phyloP scores from a whole-genome alignment of 2,797 vertebrate species.

The Spheniscus humboldti region DNA sequence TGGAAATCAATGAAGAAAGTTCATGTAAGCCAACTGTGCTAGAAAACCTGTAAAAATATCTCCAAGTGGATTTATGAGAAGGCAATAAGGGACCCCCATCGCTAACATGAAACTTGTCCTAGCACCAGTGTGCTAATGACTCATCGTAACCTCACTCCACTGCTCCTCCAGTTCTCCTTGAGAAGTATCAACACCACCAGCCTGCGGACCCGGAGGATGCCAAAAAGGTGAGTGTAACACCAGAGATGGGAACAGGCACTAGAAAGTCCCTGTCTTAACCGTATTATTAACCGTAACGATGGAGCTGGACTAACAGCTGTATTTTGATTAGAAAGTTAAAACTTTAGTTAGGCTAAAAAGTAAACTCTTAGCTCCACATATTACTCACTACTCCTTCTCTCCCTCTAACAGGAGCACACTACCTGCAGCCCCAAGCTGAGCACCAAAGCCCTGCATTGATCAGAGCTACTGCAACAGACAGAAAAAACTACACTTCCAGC shows the following conservation, averaged over 20 bases:
- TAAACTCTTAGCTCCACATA: background rate
- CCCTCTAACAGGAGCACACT: background rate
- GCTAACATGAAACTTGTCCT: accelerated
- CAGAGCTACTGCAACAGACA: background rate
- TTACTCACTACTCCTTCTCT: background rate
- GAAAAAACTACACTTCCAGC: background rate
- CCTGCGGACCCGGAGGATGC: background rate
- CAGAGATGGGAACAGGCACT: background rate
- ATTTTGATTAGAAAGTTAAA: background rate
- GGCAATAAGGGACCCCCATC: background rate
- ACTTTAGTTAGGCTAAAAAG: background rate
- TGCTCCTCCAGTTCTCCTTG: background rate
- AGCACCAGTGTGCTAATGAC: background rate
- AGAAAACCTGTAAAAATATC: background rate
- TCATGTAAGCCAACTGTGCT: background rate
- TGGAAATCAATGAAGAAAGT: background rate
- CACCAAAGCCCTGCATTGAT: background rate
- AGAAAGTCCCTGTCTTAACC: background rate
- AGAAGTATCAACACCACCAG: background rate
- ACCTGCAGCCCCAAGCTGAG: background rate
- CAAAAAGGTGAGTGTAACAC: background rate
- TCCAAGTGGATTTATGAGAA: background rate
- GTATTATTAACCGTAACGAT: background rate
- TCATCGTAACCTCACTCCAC: accelerated
- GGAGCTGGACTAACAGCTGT: background rate